phyloP scores from a whole-genome alignment of 2,888 invertebrate genomes.

The Zelleria hepariella region DNA sequence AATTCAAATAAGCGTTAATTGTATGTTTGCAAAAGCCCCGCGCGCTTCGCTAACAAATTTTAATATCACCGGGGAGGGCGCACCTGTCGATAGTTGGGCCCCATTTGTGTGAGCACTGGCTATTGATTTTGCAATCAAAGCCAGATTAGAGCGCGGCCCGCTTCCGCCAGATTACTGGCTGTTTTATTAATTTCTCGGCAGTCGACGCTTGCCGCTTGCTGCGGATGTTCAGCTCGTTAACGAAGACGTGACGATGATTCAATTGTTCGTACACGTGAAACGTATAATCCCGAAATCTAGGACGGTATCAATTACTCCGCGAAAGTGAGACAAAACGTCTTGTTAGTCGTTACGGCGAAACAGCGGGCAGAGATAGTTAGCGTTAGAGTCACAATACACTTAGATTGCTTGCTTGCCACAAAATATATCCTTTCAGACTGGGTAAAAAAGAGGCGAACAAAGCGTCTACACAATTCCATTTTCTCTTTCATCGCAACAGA shows the following conservation, averaged over 20 bases:
- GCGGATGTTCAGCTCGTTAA: neutral
- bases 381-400: neutral
- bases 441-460: conserved; percentile 33
- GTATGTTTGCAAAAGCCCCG: neutral
- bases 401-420: conserved; percentile 30
- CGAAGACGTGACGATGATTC: conserved; percentile 1
- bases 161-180: conserved; percentile 25
- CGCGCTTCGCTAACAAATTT: conserved; percentile 32
- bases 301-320: neutral
- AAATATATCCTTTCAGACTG: conserved; percentile 34
- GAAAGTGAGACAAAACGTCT: neutral
- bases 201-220: neutral
- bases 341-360: neutral
- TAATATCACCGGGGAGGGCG: conserved; percentile 39
- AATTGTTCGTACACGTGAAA: neutral
- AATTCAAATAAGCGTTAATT: conserved; percentile 3
- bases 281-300: neutral
- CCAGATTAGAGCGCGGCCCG: conserved; percentile 39
- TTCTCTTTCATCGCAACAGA: conserved; percentile 58
- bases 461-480: conserved; percentile 66
- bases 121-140: conserved; percentile 67
- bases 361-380: neutral
- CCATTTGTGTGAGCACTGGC: conserved; percentile 15
- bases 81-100: conserved; percentile 52
- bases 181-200: conserved; percentile 15